phyloP scores from a whole-genome alignment of 2,113 vertebrate genomes.

The Scopus umbretta region DNA sequence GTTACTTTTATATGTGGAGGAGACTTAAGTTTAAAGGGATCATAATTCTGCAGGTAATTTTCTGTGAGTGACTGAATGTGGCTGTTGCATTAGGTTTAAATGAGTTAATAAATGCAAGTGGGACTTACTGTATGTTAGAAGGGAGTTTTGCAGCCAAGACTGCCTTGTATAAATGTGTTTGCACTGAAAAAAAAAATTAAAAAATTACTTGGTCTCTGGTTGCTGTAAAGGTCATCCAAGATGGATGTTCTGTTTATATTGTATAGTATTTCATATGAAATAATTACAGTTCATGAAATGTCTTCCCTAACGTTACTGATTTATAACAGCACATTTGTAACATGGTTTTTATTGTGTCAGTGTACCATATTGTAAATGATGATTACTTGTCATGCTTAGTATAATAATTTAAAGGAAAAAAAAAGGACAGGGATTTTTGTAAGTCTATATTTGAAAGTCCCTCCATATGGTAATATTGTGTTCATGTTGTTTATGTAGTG shows the following conservation, averaged over 20 bases:
- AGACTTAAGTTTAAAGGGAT: conserved; percentile 73
- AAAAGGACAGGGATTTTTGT: conserved; percentile 90
- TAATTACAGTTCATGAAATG: conserved; percentile 95
- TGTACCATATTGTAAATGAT: conserved; percentile 98
- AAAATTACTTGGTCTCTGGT: conserved; percentile 85
- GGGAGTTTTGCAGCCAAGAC: conserved; percentile 86
- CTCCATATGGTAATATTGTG: conserved; percentile 95
- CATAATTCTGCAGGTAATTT: conserved; percentile 77
- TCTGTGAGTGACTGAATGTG: conserved; percentile 80
- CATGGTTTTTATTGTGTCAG: conserved; percentile 94
- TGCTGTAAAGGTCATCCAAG: conserved; percentile 90
- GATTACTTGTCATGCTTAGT: conserved; percentile 98
- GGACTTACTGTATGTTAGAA: conserved; percentile 84
- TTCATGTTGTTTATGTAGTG: conserved; percentile 96
- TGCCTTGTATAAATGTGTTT: conserved; percentile 93
- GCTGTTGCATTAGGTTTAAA: conserved; percentile 80
- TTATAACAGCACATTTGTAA: conserved; percentile 95
- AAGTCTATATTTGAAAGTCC: conserved; percentile 98
- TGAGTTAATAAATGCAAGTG: conserved; percentile 81
- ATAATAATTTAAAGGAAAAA: conserved; percentile 90
- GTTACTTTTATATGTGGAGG: conserved; percentile 68
- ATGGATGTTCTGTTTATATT: conserved; percentile 93
- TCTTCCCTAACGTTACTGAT: conserved; percentile 97
- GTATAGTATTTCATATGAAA: conserved; percentile 95
- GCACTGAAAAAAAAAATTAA: conserved; percentile 83